Base-by-base conservation (phyloP, 2,797 vertebrate genomes). In the Poecilia picta region DNA sequence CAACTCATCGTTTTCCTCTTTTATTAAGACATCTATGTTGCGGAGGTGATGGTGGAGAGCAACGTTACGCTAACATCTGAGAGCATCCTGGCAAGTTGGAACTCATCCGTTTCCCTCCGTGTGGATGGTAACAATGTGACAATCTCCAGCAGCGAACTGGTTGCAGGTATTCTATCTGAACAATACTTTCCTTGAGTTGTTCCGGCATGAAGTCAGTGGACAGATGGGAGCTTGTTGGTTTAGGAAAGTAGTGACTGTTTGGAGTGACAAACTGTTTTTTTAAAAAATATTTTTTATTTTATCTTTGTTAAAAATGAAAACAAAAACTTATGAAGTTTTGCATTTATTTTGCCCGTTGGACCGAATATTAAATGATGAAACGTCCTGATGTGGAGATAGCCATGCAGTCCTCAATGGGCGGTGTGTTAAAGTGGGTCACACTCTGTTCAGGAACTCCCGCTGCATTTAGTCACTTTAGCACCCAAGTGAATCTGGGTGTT, bases 41-140 rank as follows among this genome's bases (percentile, higher is more conserved):
- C 78, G 59, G 92, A 94, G 73, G 31, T 95, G 57, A 71, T 84
- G 87, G 77, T 94, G 78, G 89, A 92, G 39, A 89, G 86, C 71
- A 91, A 94, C 2, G 28, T 86, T 51, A 88, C 88, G 0, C 15
- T 94, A 80, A 47, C 85, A 0, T 1, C 71, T 2, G 0, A 28
- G 1, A 68, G 28, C 1, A 2, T 93, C 74, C 2, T 91, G 18
- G 23, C 45, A 1, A 20, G n/a, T 45, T 49, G 92, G 36, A 76
- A 4, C 0, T 0, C 0, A 0, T 12, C 0, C 4, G 0, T 0
- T 1, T 0, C 0, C 0, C 0, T 88, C 23, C 2, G 0, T 13
- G 45, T 36, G 62, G 2, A 2, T 16, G 2, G 0, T 6, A 0
- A 80, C 45, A 12, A 0, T 0, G 82, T 91, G 53, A 74, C 0